Base-by-base conservation (phyloP, 2,888 invertebrate species). In the Crematogaster levior region DNA sequence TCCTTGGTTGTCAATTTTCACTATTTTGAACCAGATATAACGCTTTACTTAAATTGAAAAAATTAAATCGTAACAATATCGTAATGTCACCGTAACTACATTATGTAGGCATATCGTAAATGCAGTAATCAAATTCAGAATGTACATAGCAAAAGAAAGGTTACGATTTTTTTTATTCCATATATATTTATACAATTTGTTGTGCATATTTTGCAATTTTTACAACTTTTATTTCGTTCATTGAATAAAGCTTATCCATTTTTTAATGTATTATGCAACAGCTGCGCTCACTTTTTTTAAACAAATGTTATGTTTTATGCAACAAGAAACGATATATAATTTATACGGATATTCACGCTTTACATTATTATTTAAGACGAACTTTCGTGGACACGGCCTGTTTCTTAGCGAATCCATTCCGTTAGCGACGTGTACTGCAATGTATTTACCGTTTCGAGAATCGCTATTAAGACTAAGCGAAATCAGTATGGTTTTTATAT, bases 401-500 rank as follows among this genome's bases (percentile, higher is more conserved):
- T 84, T 85, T 84, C 73, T 60, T 83, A 81, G 77, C 84, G 73
- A 82, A 83, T 84, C 61, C 37, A 81, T 84, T 72, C 72, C 84
- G 75, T 80, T 86, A 81, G 70, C 84, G 83, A 91, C 84, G 81
- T 86, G 87, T 87, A 89, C 81, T 84, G 87, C 84, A 91, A 86
- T 91, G 88, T 90, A 90, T 90, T 88, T 86, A 86, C 80, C 84
- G 81, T 84, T 87, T 84, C 84, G 84, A 90, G 84, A 86, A 84
- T 86, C 82, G 74, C 86, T 85, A 88, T 90, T 87, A 87, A 91
- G 85, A 87, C 85, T 82, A 82, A 88, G 80, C 88, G 73, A 88
- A 88, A 88, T 83, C 83, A 85, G 84, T 65, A 82, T 53, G 63
- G 66, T 84, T 85, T 85, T 84, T 81, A 72, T 82, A 63, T 85